Conservation (phyloP, 1,140 invertebrate genomes). For the Neelides sp. region DNA sequence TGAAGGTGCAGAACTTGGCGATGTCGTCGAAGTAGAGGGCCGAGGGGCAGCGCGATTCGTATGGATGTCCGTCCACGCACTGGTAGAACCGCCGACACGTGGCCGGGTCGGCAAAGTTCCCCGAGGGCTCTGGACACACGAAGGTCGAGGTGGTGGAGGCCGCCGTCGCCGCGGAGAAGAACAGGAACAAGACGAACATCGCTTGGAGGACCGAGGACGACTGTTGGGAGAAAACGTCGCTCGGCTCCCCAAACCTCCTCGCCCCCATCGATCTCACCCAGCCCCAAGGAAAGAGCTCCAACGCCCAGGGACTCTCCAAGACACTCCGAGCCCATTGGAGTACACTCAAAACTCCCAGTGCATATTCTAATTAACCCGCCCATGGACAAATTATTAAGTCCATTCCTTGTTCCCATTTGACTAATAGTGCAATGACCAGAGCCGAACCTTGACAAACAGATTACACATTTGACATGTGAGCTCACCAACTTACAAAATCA, state of each 20-base stretch:
- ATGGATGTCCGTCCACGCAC: slow-evolving; percentile 77
- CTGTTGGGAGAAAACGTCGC: background rate
- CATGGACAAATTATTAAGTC: no score
- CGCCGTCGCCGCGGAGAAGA: slow-evolving; percentile 35
- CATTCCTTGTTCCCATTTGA: no score
- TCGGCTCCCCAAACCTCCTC: background rate
- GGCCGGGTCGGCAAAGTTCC: slow-evolving; percentile 77
- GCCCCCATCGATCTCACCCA: background rate
- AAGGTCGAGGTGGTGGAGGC: no score
- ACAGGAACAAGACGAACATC: slow-evolving; percentile 1
- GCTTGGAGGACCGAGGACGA: background rate
- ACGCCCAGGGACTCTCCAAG: background rate
- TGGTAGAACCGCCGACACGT: slow-evolving; percentile 76
- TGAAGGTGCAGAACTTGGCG: slow-evolving; percentile 80
- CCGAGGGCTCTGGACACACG: slow-evolving; percentile 55
- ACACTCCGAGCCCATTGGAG: no score
- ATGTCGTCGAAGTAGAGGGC: slow-evolving; percentile 80
- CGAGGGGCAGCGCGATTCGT: slow-evolving; percentile 73
- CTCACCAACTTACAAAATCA: no score
- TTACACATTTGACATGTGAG: no score
- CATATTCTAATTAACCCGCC: no score
- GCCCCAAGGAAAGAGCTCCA: background rate
- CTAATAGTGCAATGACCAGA: no score
- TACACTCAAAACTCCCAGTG: no score
- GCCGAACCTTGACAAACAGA: no score